Percentiles rank a stretch among this genome's conserved stretches.
phyloP scores from a whole-genome alignment of 1,140 invertebrate species.

The Pseudoatta argentina region DNA sequence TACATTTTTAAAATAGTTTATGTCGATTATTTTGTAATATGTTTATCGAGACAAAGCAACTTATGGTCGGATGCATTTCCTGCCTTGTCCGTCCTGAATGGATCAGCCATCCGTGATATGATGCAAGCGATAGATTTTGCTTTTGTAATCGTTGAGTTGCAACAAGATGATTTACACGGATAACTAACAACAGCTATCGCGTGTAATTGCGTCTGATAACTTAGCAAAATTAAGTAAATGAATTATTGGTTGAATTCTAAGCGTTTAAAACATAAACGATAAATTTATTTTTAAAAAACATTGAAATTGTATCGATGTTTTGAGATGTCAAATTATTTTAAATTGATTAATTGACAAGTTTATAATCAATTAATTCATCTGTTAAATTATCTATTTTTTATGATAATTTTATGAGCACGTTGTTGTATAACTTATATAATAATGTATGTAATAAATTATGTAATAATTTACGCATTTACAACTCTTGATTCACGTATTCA shows the following conservation, averaged over 20 bases:
- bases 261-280: not conserved
- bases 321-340: not conserved
- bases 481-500: not conserved
- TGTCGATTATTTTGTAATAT: not conserved
- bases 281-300: not conserved
- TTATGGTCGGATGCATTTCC: conserved; percentile 11
- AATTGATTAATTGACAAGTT: not conserved
- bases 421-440: not conserved
- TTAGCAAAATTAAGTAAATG: conserved; percentile 21
- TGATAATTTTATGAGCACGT: conserved; percentile 14
- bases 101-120: conserved; percentile 47
- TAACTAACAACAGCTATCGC: conserved; percentile 16
- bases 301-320: not conserved
- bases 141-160: conserved; percentile 34
- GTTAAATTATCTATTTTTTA: conserved; percentile 26
- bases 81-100: conserved; percentile 30
- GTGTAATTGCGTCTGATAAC: not conserved
- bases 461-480: conserved; percentile 30
- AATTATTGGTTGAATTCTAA: not conserved
- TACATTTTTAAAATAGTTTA: conserved; percentile 12
- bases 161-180: conserved; percentile 28
- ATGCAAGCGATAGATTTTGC: conserved; percentile 51
- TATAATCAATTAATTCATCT: not conserved
- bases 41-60: conserved; percentile 15
- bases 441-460: not conserved